phyloP scores from a whole-genome alignment of 2,888 invertebrate species.

The Temnothorax ravouxi region DNA sequence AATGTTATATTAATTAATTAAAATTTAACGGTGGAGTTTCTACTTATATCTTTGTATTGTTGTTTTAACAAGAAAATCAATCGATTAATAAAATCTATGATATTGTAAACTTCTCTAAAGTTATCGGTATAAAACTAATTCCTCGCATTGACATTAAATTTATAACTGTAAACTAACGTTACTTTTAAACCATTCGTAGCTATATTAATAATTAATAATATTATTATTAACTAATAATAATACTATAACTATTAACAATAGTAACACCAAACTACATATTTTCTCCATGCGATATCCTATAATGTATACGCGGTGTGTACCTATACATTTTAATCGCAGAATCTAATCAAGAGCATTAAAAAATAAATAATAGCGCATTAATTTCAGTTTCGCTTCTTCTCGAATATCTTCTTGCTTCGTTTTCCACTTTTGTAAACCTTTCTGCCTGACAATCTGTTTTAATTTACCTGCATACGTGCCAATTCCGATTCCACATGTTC shows the following conservation, averaged over 20 bases:
- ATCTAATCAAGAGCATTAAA: background rate
- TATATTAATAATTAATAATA: too few relatives aligned
- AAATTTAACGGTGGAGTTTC: background rate
- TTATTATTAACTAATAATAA: too few relatives aligned
- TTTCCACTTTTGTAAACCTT: background rate
- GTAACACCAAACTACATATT: too few relatives aligned
- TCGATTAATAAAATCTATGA: background rate
- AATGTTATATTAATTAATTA: background rate
- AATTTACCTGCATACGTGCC: slow-evolving; percentile 90
- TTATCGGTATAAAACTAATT: background rate
- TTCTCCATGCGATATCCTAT: background rate
- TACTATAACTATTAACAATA: too few relatives aligned
- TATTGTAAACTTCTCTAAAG: background rate
- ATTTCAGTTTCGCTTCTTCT: background rate
- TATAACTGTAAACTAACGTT: background rate
- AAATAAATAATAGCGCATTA: background rate
- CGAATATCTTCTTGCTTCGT: background rate
- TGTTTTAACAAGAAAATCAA: background rate
- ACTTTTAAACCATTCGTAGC: too few relatives aligned
- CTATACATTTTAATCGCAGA: background rate
- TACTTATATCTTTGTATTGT: background rate
- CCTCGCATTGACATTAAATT: background rate
- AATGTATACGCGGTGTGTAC: background rate
- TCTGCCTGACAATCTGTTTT: background rate
- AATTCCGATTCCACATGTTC: slow-evolving; percentile 91